phyloP scores from a whole-genome alignment of 2,113 vertebrate genomes.

The Microcebus griseorufus region DNA sequence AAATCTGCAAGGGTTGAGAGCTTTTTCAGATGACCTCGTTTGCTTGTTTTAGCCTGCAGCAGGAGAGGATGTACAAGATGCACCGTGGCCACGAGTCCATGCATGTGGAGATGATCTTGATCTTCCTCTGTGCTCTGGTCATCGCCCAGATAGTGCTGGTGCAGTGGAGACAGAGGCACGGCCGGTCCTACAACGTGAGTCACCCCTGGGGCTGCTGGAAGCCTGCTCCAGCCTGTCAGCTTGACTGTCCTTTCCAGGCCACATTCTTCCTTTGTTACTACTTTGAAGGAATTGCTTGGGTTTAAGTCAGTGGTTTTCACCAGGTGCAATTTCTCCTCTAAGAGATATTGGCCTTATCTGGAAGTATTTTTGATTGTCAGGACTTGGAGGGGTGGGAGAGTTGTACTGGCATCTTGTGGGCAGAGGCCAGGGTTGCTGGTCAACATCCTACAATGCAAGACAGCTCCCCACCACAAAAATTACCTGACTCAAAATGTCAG shows the following conservation, averaged over 20 bases:
- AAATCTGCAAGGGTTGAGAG: background rate
- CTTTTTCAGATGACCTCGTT: background rate
- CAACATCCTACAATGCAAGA: background rate
- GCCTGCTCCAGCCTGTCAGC: background rate
- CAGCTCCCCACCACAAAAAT: background rate
- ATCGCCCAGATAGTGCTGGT: conserved; percentile 84
- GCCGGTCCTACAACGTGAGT: conserved; percentile 82
- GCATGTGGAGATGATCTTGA: conserved; percentile 86
- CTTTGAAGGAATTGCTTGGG: conserved; percentile 46
- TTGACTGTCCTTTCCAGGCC: background rate
- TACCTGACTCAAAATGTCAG: background rate
- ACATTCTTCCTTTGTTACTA: conserved; percentile 45
- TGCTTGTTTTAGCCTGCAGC: conserved; percentile 80
- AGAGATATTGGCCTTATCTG: background rate
- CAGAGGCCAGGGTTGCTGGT: background rate
- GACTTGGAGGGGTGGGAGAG: background rate
- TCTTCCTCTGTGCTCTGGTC: conserved; percentile 84
- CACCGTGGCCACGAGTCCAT: conserved; percentile 84
- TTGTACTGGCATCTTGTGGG: background rate
- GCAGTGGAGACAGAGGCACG: conserved; percentile 87
- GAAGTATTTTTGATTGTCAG: background rate
- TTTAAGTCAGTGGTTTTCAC: background rate
- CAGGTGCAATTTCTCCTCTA: background rate
- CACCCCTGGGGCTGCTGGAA: background rate
- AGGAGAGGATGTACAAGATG: conserved; percentile 80